These are phyloP conservation scores for Mustela nigripes DNA, from an alignment of 2,113 vertebrate species.

Conservation along the genomic window DNA sequence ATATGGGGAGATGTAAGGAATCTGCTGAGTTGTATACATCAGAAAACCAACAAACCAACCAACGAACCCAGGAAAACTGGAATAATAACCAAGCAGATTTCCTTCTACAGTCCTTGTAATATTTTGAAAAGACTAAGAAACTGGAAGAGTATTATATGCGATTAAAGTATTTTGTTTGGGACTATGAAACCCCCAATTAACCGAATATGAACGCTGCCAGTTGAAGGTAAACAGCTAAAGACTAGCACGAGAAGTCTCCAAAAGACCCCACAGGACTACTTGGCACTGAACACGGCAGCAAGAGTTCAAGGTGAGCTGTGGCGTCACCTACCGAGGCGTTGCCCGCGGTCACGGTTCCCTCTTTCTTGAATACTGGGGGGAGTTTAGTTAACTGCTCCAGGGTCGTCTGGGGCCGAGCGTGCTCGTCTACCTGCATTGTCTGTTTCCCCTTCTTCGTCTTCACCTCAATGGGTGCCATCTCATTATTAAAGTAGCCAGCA, in stretches of 20 bases:
- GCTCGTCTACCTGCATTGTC: constrained; percentile 94
- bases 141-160: neutral
- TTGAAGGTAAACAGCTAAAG: neutral
- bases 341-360: constrained; percentile 96
- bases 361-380: constrained; percentile 95
- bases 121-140: constrained; percentile 40
- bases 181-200: neutral
- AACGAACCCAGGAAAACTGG: neutral
- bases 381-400: constrained; percentile 95
- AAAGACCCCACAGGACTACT: neutral
- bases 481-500: constrained; percentile 92
- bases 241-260: neutral
- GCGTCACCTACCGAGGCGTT: constrained; percentile 94
- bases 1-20: neutral
- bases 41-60: neutral
- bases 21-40: neutral
- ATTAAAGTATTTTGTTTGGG: neutral
- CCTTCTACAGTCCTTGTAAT: neutral
- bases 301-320: neutral
- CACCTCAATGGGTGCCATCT: constrained; percentile 96
- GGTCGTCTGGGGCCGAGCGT: constrained; percentile 95
- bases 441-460: constrained; percentile 95
- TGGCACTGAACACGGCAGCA: neutral
- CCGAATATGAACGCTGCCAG: neutral
- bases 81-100: neutral